Evolutionary conservation across 2,113 vertebrate species (phyloP), one percentile per base, ranked within the genome.

Genomic region (Paraplagusia blochii): DNA sequence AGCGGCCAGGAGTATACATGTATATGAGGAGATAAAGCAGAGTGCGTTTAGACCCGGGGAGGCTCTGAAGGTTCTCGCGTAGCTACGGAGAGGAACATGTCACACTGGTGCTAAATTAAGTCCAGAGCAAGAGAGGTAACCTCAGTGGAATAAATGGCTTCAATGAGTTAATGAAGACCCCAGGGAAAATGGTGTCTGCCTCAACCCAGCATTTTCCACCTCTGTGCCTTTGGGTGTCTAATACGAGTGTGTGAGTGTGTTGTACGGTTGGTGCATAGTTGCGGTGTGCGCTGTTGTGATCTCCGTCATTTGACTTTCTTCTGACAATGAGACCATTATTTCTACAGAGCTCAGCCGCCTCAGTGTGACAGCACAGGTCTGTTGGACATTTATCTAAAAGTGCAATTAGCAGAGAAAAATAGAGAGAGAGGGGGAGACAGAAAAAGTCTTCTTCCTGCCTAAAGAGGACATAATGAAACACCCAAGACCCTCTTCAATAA

Each of bases 131-230:
- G 51, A 73, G 58, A 61, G 66, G 38, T 56, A 66, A 68, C 66
- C 72, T 65, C 59, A 6, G 51, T 56, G 69, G 48, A 83, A 82
- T 75, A 79, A 79, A 83, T 77, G 71, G 58, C 72, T 81, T 75
- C 68, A 82, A 69, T 87, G 65, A 85, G 78, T 63, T 85, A 85
- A 83, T 79, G 78, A 82, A 79, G 66, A 77, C 79, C 77, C 40
- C 1, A 70, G 69, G 83, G 61, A 70, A 55, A 53, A 74, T 63
- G 69, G 74, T 64, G 72, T 54, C 38, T 38, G 45, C 35, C 58
- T 68, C 57, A 51, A 53, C 34, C 29, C 43, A 22, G 39, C 12
- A 3, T 50, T 76, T 65, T 44, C 50, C 29, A 13, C 42, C 33
- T 18, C 33, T 36, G 40, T 43, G 18, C 16, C 11, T 46, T 7